These are phyloP conservation scores for Amphiprion percula DNA, from an alignment of 2,113 vertebrate genomes.

Conservation along the genomic window DNA sequence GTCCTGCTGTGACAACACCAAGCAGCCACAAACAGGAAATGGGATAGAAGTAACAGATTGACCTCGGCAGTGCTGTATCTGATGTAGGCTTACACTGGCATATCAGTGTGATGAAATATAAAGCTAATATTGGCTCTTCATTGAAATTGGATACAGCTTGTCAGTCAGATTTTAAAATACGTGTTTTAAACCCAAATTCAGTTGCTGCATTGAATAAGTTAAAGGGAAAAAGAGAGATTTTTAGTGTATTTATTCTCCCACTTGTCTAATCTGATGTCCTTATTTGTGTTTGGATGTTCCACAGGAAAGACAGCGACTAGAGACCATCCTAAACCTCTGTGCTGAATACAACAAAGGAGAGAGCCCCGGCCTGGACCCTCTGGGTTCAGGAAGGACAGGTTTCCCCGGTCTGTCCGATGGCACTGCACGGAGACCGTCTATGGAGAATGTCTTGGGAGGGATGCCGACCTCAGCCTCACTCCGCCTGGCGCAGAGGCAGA, in stretches of 20 bases:
- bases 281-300: not conserved
- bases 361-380: conserved; percentile 43
- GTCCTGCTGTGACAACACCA: not conserved
- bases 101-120: not conserved
- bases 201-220: no score
- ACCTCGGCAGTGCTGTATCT: not conserved
- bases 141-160: not conserved
- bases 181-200: no score
- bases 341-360: conserved; percentile 94
- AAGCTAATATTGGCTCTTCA: not conserved
- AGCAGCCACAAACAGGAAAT: not conserved
- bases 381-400: conserved; percentile 39
- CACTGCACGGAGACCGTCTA: conserved; percentile 47
- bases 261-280: not conserved
- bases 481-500: conserved; percentile 71
- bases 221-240: not conserved
- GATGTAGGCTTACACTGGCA: not conserved
- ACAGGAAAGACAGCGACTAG: conserved; percentile 92
- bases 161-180: no score
- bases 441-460: conserved; percentile 60
- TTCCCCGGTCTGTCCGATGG: conserved; percentile 62
- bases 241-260: not conserved
- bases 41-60: not conserved
- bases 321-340: conserved; percentile 97
- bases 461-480: conserved; percentile 11